A percentile compares a stretch with the other conserved stretches of the same genome.
phyloP scores from a whole-genome alignment of 1,140 invertebrate genomes.

The Apocrypta bakeri region DNA sequence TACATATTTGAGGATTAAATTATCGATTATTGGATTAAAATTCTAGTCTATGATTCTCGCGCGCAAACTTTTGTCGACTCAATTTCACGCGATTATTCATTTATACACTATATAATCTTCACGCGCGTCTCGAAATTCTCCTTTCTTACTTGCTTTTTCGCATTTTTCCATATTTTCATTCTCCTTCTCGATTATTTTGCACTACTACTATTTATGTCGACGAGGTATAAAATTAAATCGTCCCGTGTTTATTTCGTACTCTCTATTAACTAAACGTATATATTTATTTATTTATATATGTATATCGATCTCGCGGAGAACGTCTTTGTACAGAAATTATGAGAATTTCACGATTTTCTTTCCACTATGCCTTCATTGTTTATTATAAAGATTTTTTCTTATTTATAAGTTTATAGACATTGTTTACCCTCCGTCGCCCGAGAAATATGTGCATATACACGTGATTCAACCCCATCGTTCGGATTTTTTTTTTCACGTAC shows the following conservation, averaged over 20 bases:
- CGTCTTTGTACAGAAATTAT: conserved; percentile 58
- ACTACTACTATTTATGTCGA: conserved; percentile 38
- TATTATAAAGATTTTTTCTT: conserved; percentile 7
- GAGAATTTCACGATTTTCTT: conserved; percentile 48
- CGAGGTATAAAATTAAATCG: conserved; percentile 70
- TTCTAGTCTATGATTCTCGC: conserved; percentile 53
- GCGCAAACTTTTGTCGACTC: neutral
- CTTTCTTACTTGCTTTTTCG: neutral
- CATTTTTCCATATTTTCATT: conserved; percentile 22
- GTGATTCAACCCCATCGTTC: neutral
- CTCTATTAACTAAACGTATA: neutral
- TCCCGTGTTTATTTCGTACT: conserved; percentile 47
- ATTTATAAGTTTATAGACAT: conserved; percentile 48
- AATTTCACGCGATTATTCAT: neutral
- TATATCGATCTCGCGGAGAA: conserved; percentile 43
- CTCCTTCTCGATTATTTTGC: neutral
- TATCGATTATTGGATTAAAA: conserved; percentile 65
- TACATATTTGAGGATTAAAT: conserved; percentile 71
- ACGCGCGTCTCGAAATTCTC: no score
- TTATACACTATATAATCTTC: neutral
- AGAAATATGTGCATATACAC: conserved; percentile 48
- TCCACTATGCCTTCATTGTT: conserved; percentile 14
- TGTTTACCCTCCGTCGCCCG: conserved; percentile 56
- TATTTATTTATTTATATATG: conserved; percentile 38
- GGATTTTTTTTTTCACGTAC: neutral